Evolutionary conservation across 2,888 invertebrate species (phyloP), one percentile per base, ranked within the genome.

Genomic region (Elysia crispata): DNA sequence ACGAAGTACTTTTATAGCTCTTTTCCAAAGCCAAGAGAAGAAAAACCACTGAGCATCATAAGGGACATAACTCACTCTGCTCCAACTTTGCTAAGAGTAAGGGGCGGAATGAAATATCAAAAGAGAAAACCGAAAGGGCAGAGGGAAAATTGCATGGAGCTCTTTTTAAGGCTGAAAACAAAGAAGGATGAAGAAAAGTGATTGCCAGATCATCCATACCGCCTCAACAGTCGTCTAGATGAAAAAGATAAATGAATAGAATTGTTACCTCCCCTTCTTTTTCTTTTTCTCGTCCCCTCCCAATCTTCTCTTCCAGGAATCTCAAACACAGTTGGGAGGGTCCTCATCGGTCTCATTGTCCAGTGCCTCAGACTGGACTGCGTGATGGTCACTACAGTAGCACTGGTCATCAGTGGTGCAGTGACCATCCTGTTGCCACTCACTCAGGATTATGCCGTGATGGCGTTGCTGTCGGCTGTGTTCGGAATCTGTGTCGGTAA

Each of bases 251-350:
- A 5, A 60, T 20, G 13, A 54, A 20, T 20, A 54, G 13, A 54
- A 13, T 20, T 54, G 13, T 20, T 15, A 20, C 54, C 13, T 20
- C 13, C 54, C 54, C 18, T 20, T 20, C 13, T 60, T 60, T 18
- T 60, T 25, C 60, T 60, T 18, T 18, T 15, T 15, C 60, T 25
- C 60, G 6, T 3, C 60, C 60, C 15, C 60, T 5, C n/a, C 5
- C 5, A 3, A 60, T 5, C 15, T 60, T 15, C 3, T 25, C 3
- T 33, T 11, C 1, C 83, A 92, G 92, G 91, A 76, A 97, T 98
- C 83, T 97, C 98, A 50, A 98, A 98, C 93, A 98, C 98, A 0
- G 92, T 98, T 83, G 98, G 98, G 25, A 95, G 98, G 93, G 95
- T 98, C 74, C 93, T 95, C 74, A 97, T 96, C 90, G 98, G 98